These are phyloP conservation scores for Musca domestica DNA, from an alignment of 1,140 invertebrate species.

Conservation along the genomic window DNA sequence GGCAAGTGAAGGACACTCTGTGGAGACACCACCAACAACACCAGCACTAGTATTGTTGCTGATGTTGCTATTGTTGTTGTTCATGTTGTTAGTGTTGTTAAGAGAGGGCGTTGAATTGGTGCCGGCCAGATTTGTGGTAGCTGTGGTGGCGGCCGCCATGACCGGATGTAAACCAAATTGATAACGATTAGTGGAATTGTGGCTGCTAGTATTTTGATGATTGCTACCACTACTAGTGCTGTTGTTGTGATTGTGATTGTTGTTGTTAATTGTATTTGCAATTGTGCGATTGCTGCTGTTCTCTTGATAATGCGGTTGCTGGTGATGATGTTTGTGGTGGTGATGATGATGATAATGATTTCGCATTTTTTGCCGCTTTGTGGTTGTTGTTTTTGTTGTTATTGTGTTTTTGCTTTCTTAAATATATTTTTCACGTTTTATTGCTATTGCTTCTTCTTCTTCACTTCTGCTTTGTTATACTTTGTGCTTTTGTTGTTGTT, in stretches of 20 bases:
- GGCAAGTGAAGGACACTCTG: too few relatives aligned
- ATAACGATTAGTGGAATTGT: conserved; percentile 25
- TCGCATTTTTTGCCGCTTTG: conserved; percentile 16
- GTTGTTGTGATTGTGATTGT: conserved; percentile 27
- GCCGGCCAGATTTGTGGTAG: not conserved
- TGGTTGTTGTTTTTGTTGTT: not conserved
- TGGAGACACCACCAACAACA: not conserved
- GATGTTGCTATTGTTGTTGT: conserved; percentile 3
- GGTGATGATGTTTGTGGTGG: conserved; percentile 4
- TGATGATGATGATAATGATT: conserved; percentile 10
- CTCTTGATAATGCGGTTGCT: conserved; percentile 19
- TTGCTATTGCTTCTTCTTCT: not conserved
- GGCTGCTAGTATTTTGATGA: conserved; percentile 3
- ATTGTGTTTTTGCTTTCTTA: too few relatives aligned
- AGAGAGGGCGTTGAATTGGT: conserved; percentile 24
- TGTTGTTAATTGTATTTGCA: conserved; percentile 24
- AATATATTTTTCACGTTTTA: conserved; percentile 1
- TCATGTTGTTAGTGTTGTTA: conserved; percentile 30
- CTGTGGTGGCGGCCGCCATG: conserved; percentile 23
- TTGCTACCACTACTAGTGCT: not conserved
- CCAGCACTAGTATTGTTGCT: not conserved
- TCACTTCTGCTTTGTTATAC: not conserved
- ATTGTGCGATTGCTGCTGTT: conserved; percentile 24
- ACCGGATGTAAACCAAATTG: conserved; percentile 25
- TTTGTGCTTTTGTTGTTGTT: conserved; percentile 3